Percentiles rank a stretch among this genome's conserved stretches.
Evolutionary conservation across 2,113 vertebrate genomes (phyloP).

Genomic region (Opisthocomus hoazin): DNA sequence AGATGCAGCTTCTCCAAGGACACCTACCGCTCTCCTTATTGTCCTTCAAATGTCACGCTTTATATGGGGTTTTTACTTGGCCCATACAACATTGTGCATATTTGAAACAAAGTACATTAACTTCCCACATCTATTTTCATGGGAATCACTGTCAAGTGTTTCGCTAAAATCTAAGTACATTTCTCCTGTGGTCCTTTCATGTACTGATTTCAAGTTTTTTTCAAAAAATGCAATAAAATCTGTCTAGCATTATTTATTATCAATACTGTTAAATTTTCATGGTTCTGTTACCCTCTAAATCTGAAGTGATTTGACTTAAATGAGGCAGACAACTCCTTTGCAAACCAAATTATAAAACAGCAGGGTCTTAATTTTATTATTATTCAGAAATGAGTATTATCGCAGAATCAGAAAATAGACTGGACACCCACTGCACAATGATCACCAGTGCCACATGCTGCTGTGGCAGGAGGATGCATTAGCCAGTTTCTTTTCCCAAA

Average conservation of each 20-base stretch:
- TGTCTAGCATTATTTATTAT: neutral
- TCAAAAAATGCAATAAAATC: neutral
- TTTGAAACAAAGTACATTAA: neutral
- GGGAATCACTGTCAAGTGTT: neutral
- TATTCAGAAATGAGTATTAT: slow-evolving; percentile 4
- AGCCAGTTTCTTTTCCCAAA: neutral
- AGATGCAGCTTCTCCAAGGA: neutral
- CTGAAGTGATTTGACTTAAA: slow-evolving; percentile 35
- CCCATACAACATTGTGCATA: neutral
- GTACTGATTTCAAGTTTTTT: neutral
- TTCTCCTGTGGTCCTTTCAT: neutral
- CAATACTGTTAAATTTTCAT: neutral
- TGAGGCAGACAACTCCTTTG: slow-evolving; percentile 7
- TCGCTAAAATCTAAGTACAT: neutral
- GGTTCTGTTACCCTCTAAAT: slow-evolving; percentile 5
- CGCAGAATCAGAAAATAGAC: neutral
- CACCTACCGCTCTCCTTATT: neutral
- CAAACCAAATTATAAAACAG: slow-evolving; percentile 42
- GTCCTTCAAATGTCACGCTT: neutral
- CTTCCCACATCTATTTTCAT: neutral
- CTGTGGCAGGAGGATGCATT: neutral
- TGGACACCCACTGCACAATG: neutral
- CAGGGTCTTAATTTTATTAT: slow-evolving; percentile 38
- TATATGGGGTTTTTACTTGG: neutral
- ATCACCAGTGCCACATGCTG: neutral